Conservation (phyloP, 2,113 vertebrate genomes). For the Petrocephalus microphthalmus region DNA sequence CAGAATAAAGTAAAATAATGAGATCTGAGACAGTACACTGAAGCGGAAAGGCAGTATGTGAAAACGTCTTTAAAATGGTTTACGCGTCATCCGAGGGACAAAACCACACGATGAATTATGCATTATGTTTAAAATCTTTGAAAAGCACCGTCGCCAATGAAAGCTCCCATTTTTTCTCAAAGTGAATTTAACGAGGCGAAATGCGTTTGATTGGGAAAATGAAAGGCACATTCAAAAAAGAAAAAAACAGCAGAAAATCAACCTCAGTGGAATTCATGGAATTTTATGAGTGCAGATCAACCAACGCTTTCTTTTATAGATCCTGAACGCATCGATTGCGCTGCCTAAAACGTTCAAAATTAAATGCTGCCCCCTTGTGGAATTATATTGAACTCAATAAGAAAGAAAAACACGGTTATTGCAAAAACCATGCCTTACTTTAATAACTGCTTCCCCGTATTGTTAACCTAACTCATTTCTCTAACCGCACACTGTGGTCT, state of each 20-base stretch:
- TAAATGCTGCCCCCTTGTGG: conserved; percentile 3
- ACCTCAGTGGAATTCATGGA: not conserved
- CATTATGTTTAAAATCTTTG: not conserved
- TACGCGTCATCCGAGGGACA: not conserved
- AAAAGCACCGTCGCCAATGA: not conserved
- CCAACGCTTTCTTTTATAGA: not conserved
- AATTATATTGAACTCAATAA: not conserved
- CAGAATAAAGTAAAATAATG: not conserved
- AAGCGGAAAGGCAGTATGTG: not conserved
- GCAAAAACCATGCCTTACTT: not conserved
- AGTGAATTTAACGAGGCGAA: not conserved
- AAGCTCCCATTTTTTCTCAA: not conserved
- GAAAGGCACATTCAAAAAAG: not conserved
- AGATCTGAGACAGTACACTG: not conserved
- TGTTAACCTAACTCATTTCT: not conserved
- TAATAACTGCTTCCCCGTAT: not conserved
- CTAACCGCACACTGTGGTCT: not conserved
- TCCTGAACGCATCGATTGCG: not conserved
- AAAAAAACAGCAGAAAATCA: not conserved
- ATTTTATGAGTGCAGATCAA: not conserved
- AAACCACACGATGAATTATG: not conserved
- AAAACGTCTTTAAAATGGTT: not conserved
- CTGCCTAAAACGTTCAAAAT: not conserved
- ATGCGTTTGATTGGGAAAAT: not conserved
- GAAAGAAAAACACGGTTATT: not conserved